These are phyloP conservation scores for Leucophora obtusa DNA, from an alignment of 2,888 invertebrate species.

Conservation along the genomic window DNA sequence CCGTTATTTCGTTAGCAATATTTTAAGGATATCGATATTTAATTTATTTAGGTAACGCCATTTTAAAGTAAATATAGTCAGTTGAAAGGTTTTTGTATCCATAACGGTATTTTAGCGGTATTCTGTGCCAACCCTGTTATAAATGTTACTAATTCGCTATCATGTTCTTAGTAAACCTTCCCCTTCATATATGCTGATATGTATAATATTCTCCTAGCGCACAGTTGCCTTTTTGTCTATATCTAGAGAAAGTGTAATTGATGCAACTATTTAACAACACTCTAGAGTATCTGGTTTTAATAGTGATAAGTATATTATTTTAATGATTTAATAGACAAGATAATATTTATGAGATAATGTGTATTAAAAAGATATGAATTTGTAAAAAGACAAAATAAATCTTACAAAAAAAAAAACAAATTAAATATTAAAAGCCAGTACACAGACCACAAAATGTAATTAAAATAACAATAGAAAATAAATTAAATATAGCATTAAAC, in stretches of 20 bases:
- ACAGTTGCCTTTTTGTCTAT: no score
- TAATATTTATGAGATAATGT: not conserved
- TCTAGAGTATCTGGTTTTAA: not conserved
- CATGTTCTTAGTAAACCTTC: not conserved
- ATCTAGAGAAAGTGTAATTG: not conserved
- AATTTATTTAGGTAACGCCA: no score
- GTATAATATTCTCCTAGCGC: not conserved
- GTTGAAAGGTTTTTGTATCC: no score
- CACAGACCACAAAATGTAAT: not conserved
- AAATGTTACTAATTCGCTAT: no score
- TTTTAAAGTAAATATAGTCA: no score
- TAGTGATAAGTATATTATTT: not conserved
- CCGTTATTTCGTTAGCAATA: no score
- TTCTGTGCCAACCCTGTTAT: no score
- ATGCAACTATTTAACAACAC: conserved; percentile 18
- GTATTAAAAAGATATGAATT: not conserved
- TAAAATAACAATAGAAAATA: not conserved
- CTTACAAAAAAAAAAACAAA: not conserved
- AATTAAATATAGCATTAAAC: not conserved
- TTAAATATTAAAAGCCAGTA: not conserved
- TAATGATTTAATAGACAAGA: not conserved
- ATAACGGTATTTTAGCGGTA: no score
- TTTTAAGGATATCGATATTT: no score
- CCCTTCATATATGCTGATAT: not conserved
- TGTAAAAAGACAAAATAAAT: not conserved